Evolutionary conservation across 2,113 vertebrate genomes (phyloP).

Genomic region (Tor tambroides): DNA sequence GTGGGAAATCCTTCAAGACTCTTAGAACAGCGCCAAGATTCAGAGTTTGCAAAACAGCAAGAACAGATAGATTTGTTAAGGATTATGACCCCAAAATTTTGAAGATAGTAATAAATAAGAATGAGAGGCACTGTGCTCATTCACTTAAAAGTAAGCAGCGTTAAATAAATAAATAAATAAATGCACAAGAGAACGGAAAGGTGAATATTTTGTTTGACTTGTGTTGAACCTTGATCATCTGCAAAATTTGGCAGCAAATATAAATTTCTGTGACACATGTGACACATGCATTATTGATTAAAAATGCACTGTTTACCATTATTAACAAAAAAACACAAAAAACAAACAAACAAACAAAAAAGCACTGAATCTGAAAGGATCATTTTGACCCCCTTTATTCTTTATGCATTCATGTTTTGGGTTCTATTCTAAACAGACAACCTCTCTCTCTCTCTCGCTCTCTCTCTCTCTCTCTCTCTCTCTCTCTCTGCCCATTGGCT

Average conservation of each 20-base stretch:
- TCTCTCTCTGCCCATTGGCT: slow-evolving; percentile 77
- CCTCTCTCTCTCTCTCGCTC: slow-evolving; percentile 1
- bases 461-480: slow-evolving; percentile 55
- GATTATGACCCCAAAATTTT: background rate
- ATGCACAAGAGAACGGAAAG: background rate
- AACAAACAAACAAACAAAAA: too few relatives aligned
- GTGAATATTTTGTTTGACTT: background rate
- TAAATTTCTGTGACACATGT: too few relatives aligned
- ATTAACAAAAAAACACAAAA: too few relatives aligned
- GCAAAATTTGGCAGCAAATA: too few relatives aligned
- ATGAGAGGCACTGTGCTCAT: background rate
- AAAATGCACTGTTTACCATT: too few relatives aligned
- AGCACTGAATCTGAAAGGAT: too few relatives aligned
- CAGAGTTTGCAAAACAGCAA: background rate
- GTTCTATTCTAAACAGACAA: background rate
- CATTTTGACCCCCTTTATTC: background rate
- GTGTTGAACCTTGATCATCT: too few relatives aligned
- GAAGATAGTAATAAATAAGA: background rate
- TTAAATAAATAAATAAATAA: background rate
- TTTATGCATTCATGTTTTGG: background rate
- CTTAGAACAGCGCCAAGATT: background rate
- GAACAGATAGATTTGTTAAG: background rate
- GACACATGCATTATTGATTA: too few relatives aligned
- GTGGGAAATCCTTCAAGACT: background rate
- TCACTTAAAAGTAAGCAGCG: background rate